Percentiles rank a stretch among this genome's conserved stretches.
Conservation (phyloP, 2,888 invertebrate species). For the Hypsopygia costalis region DNA sequence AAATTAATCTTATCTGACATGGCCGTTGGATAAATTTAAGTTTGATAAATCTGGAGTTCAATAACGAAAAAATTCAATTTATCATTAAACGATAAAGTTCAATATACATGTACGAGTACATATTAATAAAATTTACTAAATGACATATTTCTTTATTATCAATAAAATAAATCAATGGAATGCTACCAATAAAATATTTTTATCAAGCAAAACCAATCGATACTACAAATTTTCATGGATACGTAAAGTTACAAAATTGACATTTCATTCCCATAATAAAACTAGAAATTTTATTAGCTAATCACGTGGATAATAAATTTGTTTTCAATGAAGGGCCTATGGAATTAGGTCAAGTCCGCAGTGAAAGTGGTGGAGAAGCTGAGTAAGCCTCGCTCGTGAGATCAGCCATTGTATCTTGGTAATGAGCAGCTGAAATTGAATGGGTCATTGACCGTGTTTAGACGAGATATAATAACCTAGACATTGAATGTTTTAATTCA, state of each 20-base stretch:
- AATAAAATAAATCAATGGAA: too few species aligned
- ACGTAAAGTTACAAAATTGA: constrained; percentile 9
- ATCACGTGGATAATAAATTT: constrained; percentile 15
- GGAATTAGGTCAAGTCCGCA: constrained; percentile 43
- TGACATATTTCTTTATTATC: too few species aligned
- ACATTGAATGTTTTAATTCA: constrained; percentile 8
- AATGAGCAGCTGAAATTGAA: constrained; percentile 19
- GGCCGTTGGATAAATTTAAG: too few species aligned
- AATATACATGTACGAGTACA: too few species aligned
- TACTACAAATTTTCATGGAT: not conserved
- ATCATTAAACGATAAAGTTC: too few species aligned
- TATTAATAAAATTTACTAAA: too few species aligned
- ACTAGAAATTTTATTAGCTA: constrained; percentile 9
- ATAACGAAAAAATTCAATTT: too few species aligned
- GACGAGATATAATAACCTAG: constrained; percentile 9
- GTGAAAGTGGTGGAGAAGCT: constrained; percentile 44
- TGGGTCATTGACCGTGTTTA: constrained; percentile 24
- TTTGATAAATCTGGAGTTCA: too few species aligned
- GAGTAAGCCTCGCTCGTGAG: constrained; percentile 14
- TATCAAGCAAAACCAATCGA: not conserved
- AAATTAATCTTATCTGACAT: too few species aligned
- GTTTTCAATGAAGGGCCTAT: constrained; percentile 38
- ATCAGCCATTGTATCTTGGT: constrained; percentile 5
- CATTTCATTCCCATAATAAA: constrained; percentile 22
- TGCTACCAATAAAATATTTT: too few species aligned